Percentiles rank a stretch among this genome's conserved stretches.
These are phyloP conservation scores for Sphaerophoria rueppellii DNA, from an alignment of 2,888 invertebrate genomes.

Conservation along the genomic window DNA sequence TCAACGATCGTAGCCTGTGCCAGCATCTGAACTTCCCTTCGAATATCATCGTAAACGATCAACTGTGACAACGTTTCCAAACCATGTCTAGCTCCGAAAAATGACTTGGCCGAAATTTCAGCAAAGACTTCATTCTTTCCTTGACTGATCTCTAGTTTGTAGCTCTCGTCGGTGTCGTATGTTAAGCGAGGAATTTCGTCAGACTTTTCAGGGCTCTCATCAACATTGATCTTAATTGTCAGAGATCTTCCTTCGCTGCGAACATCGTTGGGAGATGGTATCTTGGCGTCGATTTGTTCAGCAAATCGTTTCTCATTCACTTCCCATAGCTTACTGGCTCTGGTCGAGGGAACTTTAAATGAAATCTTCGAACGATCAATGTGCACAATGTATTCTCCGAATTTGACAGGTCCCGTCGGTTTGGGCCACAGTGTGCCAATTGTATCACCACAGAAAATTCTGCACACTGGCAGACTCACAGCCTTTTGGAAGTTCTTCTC, in stretches of 20 bases:
- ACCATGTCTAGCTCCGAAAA: slow-evolving; percentile 86
- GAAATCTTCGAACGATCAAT: slow-evolving; percentile 81
- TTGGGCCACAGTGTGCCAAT: slow-evolving; percentile 83
- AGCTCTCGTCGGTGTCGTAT: slow-evolving; percentile 84
- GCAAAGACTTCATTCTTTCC: slow-evolving; percentile 82
- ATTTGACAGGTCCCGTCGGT: slow-evolving; percentile 82
- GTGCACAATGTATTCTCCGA: slow-evolving; percentile 81
- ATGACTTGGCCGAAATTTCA: slow-evolving; percentile 83
- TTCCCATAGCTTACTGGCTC: slow-evolving; percentile 78
- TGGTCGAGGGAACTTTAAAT: slow-evolving; percentile 77
- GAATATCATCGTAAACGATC: slow-evolving; percentile 81
- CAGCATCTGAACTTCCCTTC: slow-evolving; percentile 84
- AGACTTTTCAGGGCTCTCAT: slow-evolving; percentile 70
- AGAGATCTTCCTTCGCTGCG: slow-evolving; percentile 82
- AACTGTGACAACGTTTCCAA: slow-evolving; percentile 84
- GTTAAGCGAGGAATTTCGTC: slow-evolving; percentile 79
- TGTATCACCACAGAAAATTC: slow-evolving; percentile 83
- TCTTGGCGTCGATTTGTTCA: slow-evolving; percentile 77
- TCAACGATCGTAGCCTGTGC: slow-evolving; percentile 87
- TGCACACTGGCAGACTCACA: slow-evolving; percentile 82
- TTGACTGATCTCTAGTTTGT: slow-evolving; percentile 79
- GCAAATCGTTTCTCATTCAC: slow-evolving; percentile 81
- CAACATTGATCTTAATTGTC: slow-evolving; percentile 80
- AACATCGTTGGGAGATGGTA: slow-evolving; percentile 77
- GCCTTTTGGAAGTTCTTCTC: slow-evolving; percentile 79